phyloP scores from a whole-genome alignment of 2,888 invertebrate genomes.

The Drosophila aldrichi region DNA sequence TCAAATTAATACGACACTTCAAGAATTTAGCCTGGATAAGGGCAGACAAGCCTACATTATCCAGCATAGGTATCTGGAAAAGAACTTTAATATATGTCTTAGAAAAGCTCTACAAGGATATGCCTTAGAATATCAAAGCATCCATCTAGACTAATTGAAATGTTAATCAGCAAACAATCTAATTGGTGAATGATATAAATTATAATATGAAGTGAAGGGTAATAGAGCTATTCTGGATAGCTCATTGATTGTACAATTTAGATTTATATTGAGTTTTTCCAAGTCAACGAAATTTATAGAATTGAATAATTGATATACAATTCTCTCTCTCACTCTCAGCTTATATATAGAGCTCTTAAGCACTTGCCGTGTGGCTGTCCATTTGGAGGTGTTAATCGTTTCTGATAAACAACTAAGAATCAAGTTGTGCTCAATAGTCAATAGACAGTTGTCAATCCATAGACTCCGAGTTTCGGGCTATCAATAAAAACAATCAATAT shows the following conservation, averaged over 20 bases:
- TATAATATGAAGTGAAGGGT: no score
- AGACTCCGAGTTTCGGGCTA: constrained; percentile 34
- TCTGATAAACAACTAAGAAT: constrained; percentile 21
- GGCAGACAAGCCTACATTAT: constrained; percentile 14
- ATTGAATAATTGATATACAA: no score
- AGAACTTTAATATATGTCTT: neutral
- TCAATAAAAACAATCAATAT: constrained; percentile 81
- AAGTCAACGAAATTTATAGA: no score
- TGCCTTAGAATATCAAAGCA: neutral
- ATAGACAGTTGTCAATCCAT: constrained; percentile 56
- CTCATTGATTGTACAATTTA: no score
- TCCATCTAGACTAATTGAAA: no score
- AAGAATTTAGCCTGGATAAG: constrained; percentile 5
- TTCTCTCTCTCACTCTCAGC: no score
- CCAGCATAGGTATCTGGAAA: constrained; percentile 8
- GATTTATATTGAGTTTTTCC: no score
- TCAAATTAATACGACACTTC: constrained; percentile 58
- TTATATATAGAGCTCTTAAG: neutral
- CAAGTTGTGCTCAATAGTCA: constrained; percentile 30
- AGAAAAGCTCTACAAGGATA: neutral
- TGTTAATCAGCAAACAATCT: no score
- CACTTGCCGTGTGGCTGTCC: neutral
- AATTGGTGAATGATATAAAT: no score
- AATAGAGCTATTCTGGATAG: no score
- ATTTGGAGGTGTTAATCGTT: constrained; percentile 14